phyloP scores from a whole-genome alignment of 2,797 vertebrate genomes.

The Masticophis lateralis region DNA sequence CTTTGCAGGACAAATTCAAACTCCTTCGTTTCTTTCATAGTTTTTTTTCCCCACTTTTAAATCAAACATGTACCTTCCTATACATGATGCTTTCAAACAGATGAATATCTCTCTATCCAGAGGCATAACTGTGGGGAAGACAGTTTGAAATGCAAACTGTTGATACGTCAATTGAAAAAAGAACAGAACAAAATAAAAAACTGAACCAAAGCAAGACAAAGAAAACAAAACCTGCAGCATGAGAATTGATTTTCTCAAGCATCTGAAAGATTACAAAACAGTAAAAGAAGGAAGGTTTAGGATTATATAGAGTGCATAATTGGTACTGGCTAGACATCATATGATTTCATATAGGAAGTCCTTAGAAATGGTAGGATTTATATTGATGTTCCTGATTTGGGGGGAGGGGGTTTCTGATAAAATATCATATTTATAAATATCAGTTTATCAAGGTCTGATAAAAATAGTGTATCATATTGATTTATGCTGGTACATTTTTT shows the following conservation, averaged over 20 bases:
- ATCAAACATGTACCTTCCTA: neutral
- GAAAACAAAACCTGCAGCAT: neutral
- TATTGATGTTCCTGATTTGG: neutral
- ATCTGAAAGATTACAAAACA: neutral
- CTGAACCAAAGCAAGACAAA: neutral
- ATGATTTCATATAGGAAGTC: neutral
- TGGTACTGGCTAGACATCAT: neutral
- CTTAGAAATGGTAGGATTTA: neutral
- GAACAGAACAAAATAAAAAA: neutral
- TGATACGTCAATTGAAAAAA: neutral
- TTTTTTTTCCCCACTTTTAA: neutral
- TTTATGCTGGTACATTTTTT: neutral
- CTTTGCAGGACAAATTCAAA: neutral
- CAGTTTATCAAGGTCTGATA: neutral
- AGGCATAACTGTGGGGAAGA: neutral
- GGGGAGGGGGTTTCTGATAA: neutral
- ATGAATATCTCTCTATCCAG: neutral
- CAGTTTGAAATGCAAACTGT: neutral
- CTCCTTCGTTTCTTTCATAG: neutral
- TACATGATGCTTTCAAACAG: neutral
- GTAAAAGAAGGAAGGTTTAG: neutral
- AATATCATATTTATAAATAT: too few relatives aligned
- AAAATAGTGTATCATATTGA: neutral
- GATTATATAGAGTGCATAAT: neutral
- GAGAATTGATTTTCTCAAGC: neutral